A percentile compares a stretch with the other conserved stretches of the same genome.
These are phyloP conservation scores for Austrolebias charrua DNA, from an alignment of 2,797 vertebrate genomes.

Conservation along the genomic window DNA sequence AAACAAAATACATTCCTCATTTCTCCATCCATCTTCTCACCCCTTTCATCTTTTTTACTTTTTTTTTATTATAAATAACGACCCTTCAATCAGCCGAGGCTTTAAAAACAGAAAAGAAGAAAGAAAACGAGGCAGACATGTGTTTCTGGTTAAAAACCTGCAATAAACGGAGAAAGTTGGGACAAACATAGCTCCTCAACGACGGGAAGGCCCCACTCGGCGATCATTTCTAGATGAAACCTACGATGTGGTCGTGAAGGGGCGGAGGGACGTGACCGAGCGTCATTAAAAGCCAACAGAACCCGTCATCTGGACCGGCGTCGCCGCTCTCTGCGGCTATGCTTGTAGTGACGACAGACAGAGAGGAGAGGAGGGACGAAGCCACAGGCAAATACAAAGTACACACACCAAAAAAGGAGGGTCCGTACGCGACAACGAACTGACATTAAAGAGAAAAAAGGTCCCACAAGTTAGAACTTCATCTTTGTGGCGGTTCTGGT, in stretches of 20 bases:
- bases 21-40: conserved; percentile 7
- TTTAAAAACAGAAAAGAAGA: neutral
- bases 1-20: neutral
- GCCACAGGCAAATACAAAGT: conserved; percentile 5
- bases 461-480: neutral
- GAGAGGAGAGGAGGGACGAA: conserved; percentile 8
- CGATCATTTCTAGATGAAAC: conserved; percentile 31
- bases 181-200: conserved; percentile 37
- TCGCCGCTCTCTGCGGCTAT: neutral
- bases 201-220: neutral
- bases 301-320: conserved; percentile 1
- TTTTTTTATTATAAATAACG: conserved; percentile 21
- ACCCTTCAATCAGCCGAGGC: conserved; percentile 32
- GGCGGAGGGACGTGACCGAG: conserved; percentile 46
- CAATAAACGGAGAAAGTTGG: conserved; percentile 23
- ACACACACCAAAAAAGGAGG: conserved; percentile 13
- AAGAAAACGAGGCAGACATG: conserved; percentile 23
- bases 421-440: conserved; percentile 1
- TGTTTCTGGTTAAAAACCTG: conserved; percentile 55
- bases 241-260: conserved; percentile 36
- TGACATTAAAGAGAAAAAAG: neutral
- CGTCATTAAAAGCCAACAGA: neutral
- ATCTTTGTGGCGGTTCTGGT: neutral
- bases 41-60: conserved; percentile 6
- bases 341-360: conserved; percentile 43